These are phyloP conservation scores for Hemiprocne comata DNA, from an alignment of 2,113 vertebrate species.

Conservation along the genomic window DNA sequence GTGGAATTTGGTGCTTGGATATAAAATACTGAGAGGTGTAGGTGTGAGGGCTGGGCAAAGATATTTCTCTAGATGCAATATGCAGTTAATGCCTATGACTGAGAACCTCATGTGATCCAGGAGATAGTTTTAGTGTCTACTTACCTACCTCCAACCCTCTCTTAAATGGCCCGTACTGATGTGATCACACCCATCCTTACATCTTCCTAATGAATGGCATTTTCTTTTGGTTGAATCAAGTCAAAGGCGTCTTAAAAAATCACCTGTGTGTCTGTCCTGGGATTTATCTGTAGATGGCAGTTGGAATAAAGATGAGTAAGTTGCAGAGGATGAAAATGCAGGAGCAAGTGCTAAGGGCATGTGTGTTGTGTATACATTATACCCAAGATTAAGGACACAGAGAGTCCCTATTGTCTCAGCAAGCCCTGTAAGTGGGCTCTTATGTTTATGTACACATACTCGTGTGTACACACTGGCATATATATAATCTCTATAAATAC, in stretches of 20 bases:
- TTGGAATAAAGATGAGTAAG: not conserved
- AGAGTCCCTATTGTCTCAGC: conserved; percentile 39
- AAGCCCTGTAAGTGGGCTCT: not conserved
- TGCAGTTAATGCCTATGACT: not conserved
- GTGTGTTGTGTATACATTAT: not conserved
- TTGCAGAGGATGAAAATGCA: conserved; percentile 32
- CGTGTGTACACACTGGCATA: not conserved
- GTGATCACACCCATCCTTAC: conserved; percentile 52
- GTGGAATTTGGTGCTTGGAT: not conserved
- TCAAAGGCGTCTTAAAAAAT: conserved; percentile 52
- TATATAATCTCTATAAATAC: not conserved
- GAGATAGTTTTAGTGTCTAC: conserved; percentile 49
- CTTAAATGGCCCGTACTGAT: not conserved
- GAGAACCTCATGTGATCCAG: conserved; percentile 6
- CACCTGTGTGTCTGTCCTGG: not conserved
- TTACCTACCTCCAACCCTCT: not conserved
- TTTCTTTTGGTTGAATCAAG: conserved; percentile 29
- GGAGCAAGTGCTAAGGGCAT: conserved; percentile 1
- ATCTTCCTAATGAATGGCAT: conserved; percentile 60
- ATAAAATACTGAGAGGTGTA: not conserved
- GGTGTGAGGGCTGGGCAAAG: not conserved
- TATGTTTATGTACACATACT: not conserved
- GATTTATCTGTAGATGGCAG: conserved; percentile 43
- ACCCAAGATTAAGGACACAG: not conserved
- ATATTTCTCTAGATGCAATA: not conserved